These are phyloP conservation scores for Columbina picui DNA, from an alignment of 2,113 vertebrate species.

Conservation along the genomic window DNA sequence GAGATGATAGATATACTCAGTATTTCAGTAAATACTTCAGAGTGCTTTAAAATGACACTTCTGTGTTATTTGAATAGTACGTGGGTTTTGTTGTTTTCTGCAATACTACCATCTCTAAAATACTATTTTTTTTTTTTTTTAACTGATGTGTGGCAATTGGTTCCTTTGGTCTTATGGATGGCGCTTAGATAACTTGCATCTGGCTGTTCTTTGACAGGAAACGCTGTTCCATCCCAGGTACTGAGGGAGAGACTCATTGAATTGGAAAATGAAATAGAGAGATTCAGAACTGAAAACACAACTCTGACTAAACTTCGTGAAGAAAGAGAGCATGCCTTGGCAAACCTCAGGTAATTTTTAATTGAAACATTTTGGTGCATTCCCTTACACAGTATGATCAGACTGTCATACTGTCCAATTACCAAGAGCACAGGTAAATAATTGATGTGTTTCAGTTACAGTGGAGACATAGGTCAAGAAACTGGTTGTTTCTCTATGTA, in stretches of 20 bases:
- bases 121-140: neutral
- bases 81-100: neutral
- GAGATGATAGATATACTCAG: neutral
- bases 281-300: slow-evolving; percentile 90
- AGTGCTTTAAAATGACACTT: neutral
- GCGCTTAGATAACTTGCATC: neutral
- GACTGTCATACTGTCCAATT: neutral
- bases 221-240: slow-evolving; percentile 78
- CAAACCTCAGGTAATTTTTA: slow-evolving; percentile 82
- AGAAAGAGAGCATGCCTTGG: slow-evolving; percentile 83
- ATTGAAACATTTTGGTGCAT: neutral
- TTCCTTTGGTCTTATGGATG: neutral
- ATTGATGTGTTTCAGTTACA: neutral
- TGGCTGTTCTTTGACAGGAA: slow-evolving; percentile 73
- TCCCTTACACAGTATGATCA: neutral
- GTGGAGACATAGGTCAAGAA: neutral
- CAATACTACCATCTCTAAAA: neutral
- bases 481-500: neutral
- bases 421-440: neutral
- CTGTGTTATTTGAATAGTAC: neutral
- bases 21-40: neutral
- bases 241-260: slow-evolving; percentile 86
- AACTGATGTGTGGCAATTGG: neutral
- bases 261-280: slow-evolving; percentile 91
- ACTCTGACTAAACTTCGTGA: slow-evolving; percentile 83